Evolutionary conservation across 92 coral and sea anemone species (phyloP), one percentile per base, ranked within the genome.

Genomic region (Plumapathes pennacea): DNA sequence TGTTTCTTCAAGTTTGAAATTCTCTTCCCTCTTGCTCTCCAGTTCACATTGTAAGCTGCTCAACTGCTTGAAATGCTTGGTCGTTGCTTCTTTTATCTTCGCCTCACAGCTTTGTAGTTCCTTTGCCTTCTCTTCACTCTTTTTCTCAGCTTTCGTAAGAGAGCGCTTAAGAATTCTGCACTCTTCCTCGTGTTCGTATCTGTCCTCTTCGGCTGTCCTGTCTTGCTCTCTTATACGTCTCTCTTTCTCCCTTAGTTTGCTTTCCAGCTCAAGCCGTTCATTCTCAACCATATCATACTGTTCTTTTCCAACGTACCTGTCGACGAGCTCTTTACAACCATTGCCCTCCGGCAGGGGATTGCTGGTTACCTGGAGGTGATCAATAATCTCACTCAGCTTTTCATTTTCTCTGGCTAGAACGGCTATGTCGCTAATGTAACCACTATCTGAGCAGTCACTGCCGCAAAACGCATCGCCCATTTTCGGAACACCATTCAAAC

Each of bases 331-430:
- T 67, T 82, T 59, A 33, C 82, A 72, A 22, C 71, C 71, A 47
- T 66, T 71, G 15, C 78, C 51, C 14, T 80, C 86, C 29, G 56
- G 51, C 22, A 37, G 50, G 10, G 86, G 81, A 10, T 64, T 46
- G 17, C 38, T 46, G 9, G 54, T 64, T 15, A 77, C 72, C 8
- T 77, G 78, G 60, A 88, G 49, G 53, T 83, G 96, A 67, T 88
- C 81, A 13, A 88, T 64, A 36, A 88, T 88, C 44, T 88, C 96
- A 31, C 89, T 85, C 49, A 88, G 54, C 39, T 88, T 88, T 55
- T 72, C 89, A 61, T 88, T 88, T 57, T 88, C 96, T 36, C 38
- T 71, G 34, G 96, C 96, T 10, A 88, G 52, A 30, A 72, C 25
- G 39, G 96, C 96, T 30, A 88, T 83, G 26, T 88, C 96, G 46